These are phyloP conservation scores for Ibidorhyncha struthersii DNA, from an alignment of 2,113 vertebrate genomes.

Conservation along the genomic window DNA sequence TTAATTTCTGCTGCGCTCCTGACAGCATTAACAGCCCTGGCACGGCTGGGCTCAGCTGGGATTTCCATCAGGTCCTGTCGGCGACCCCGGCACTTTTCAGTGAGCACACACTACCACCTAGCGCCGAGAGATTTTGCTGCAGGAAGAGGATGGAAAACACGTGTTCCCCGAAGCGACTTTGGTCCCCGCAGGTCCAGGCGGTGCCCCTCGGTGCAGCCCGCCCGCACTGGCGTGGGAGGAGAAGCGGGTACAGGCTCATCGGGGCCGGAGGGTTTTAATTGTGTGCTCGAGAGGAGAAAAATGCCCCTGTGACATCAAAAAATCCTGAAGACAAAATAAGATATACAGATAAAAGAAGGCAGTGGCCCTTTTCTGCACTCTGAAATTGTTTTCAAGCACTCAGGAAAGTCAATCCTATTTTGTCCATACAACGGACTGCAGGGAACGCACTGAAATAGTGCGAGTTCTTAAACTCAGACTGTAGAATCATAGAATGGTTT, in stretches of 20 bases:
- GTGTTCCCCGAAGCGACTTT: fast-evolving
- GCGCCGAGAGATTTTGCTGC: not conserved
- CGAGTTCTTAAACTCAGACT: not conserved
- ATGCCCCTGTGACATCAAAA: not conserved
- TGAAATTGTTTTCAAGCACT: not conserved
- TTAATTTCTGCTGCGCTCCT: not conserved
- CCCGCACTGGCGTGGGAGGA: not conserved
- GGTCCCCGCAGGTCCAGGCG: not conserved
- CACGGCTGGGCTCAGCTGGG: fast-evolving
- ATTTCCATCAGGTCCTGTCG: fast-evolving
- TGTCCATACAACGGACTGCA: not conserved
- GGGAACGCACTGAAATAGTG: fast-evolving
- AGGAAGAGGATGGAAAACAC: not conserved
- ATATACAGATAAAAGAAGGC: fast-evolving
- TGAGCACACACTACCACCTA: not conserved
- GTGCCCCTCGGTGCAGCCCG: not conserved
- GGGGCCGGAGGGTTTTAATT: not conserved
- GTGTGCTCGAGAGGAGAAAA: not conserved
- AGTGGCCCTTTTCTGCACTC: not conserved
- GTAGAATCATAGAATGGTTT: not conserved
- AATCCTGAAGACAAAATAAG: not conserved
- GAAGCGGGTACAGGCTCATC: not conserved
- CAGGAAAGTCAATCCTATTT: not conserved
- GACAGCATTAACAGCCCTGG: not conserved
- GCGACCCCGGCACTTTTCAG: not conserved